phyloP scores from a whole-genome alignment of 2,888 invertebrate genomes.

The Thereva unica region DNA sequence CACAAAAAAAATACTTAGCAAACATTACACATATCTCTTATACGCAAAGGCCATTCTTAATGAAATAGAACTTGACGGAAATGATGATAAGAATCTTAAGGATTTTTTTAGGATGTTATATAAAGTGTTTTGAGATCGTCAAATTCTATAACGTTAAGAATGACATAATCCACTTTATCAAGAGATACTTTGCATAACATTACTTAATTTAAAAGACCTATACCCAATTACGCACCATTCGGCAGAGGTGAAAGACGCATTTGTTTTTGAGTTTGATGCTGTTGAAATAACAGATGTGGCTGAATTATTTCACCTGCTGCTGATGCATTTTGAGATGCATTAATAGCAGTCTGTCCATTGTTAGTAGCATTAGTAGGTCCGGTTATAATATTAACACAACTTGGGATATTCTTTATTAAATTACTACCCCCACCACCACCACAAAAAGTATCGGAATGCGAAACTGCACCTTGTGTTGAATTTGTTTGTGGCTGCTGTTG shows the following conservation, averaged over 20 bases:
- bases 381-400: too few species aligned
- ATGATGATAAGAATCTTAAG: too few species aligned
- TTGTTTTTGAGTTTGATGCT: conserved; percentile 58
- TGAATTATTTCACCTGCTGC: conserved; percentile 27
- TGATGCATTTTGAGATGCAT: background rate
- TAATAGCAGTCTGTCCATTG: conserved; percentile 6
- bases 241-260: conserved; percentile 68
- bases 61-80: too few species aligned
- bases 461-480: conserved; percentile 20
- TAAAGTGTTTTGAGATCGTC: too few species aligned
- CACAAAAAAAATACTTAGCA: conserved; percentile 2
- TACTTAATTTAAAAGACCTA: conserved; percentile 1
- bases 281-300: conserved; percentile 37
- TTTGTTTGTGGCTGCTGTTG: conserved; percentile 36
- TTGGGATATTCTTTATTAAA: conserved; percentile 11
- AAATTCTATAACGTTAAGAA: too few species aligned
- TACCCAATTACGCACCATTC: conserved; percentile 59
- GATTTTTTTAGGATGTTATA: too few species aligned
- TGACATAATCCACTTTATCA: too few species aligned
- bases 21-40: too few species aligned
- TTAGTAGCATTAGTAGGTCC: conserved; percentile 6
- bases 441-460: conserved; percentile 13
- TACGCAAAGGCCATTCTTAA: too few species aligned
- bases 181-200: too few species aligned
- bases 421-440: conserved; percentile 14